Conservation (phyloP, 1,140 invertebrate species). For the Octopus bimaculoides region DNA sequence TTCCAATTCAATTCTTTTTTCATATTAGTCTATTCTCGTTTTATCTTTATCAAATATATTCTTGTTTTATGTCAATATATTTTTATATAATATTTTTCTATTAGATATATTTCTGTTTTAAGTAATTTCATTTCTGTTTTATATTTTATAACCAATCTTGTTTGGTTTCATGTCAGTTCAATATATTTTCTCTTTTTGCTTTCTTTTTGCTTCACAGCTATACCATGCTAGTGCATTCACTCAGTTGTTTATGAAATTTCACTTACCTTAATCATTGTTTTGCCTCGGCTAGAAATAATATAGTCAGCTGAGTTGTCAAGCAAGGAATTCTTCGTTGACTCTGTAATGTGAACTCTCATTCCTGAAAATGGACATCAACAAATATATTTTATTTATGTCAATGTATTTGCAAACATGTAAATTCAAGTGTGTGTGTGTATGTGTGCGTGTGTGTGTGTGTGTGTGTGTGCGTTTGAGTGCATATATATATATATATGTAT, state of each 20-base stretch:
- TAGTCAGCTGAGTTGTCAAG: not conserved
- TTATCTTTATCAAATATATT: too few relatives aligned
- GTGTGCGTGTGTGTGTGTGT: not conserved
- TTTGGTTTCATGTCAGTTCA: too few relatives aligned
- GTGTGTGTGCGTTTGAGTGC: not conserved
- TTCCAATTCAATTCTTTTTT: too few relatives aligned
- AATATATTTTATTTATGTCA: not conserved
- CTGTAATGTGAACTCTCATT: slow-evolving; percentile 1
- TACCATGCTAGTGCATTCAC: too few relatives aligned
- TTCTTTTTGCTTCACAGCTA: too few relatives aligned
- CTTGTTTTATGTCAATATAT: too few relatives aligned
- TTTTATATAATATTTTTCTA: too few relatives aligned
- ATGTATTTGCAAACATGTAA: not conserved
- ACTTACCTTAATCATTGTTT: not conserved
- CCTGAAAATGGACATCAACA: not conserved
- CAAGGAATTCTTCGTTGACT: not conserved
- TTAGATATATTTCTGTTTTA: too few relatives aligned
- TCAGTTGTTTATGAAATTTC: not conserved
- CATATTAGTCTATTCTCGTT: too few relatives aligned
- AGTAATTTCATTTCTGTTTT: too few relatives aligned
- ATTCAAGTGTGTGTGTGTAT: not conserved
- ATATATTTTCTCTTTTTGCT: too few relatives aligned
- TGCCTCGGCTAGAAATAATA: not conserved
- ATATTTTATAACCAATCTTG: too few relatives aligned
- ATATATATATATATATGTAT: not conserved